A percentile compares a stretch with the other conserved stretches of the same genome.
These are phyloP conservation scores for Gorilla gorilla DNA, from an alignment of 2,113 vertebrate genomes.

Conservation along the genomic window DNA sequence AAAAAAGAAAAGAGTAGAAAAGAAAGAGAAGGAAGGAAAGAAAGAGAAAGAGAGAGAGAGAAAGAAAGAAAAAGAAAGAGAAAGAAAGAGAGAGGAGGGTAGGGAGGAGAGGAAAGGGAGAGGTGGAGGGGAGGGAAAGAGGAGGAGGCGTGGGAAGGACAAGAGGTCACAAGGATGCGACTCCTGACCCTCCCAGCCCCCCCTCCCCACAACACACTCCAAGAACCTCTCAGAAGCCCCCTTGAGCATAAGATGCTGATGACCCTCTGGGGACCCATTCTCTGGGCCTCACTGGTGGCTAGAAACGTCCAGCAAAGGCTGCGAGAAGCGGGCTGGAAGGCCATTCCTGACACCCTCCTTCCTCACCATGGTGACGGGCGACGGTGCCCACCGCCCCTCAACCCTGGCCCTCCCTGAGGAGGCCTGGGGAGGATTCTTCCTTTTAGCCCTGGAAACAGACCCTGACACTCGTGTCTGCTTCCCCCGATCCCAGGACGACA, in stretches of 20 bases:
- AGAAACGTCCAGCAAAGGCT: background rate
- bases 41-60: too few relatives aligned
- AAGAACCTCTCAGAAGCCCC: background rate
- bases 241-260: background rate
- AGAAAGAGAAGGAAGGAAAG: too few relatives aligned
- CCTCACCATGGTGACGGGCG: background rate
- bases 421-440: background rate
- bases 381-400: background rate
- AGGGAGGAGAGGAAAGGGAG: background rate
- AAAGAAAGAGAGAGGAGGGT: background rate
- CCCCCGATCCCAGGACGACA: background rate
- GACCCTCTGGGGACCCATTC: background rate
- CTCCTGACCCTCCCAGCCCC: background rate
- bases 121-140: background rate
- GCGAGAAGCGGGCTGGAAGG: background rate
- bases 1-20: too few relatives aligned
- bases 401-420: background rate
- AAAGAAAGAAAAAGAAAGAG: too few relatives aligned
- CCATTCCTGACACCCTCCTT: background rate
- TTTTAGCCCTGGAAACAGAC: background rate
- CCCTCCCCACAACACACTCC: background rate
- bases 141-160: background rate
- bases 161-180: background rate
- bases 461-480: background rate
- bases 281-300: background rate